Conservation (phyloP, 2,797 vertebrate species). For the Coreius guichenoti region DNA sequence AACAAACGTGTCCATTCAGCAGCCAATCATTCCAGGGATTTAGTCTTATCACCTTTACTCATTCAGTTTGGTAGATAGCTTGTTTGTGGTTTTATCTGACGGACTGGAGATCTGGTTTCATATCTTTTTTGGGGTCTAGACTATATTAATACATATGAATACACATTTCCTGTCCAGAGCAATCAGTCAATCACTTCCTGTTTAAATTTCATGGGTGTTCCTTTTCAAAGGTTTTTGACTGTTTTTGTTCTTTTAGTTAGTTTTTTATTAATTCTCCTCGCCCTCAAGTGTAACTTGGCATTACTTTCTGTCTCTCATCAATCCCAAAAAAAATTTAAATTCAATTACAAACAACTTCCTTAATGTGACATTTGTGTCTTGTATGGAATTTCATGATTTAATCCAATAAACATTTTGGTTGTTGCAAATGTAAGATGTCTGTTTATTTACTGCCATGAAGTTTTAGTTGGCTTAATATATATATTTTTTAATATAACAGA, state of each 20-base stretch:
- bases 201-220: constrained; percentile 27
- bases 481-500: background rate
- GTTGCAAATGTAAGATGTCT: constrained; percentile 56
- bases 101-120: background rate
- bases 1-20: constrained; percentile 29
- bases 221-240: constrained; percentile 62
- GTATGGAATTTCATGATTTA: constrained; percentile 59
- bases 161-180: background rate
- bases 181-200: constrained; percentile 1
- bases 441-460: background rate
- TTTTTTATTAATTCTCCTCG: constrained; percentile 29
- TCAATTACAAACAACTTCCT: background rate
- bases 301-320: constrained; percentile 46
- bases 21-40: constrained; percentile 34
- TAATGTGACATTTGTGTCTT: constrained; percentile 57
- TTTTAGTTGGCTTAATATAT: background rate
- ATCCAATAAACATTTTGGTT: constrained; percentile 71
- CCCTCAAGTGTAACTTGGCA: constrained; percentile 48
- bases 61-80: background rate
- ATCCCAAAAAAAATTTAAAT: background rate
- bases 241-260: background rate
- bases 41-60: background rate
- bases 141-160: background rate
- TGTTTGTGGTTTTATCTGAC: background rate
- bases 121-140: background rate